phyloP scores from a whole-genome alignment of 2,113 vertebrate species.

The Lipophrys pholis region DNA sequence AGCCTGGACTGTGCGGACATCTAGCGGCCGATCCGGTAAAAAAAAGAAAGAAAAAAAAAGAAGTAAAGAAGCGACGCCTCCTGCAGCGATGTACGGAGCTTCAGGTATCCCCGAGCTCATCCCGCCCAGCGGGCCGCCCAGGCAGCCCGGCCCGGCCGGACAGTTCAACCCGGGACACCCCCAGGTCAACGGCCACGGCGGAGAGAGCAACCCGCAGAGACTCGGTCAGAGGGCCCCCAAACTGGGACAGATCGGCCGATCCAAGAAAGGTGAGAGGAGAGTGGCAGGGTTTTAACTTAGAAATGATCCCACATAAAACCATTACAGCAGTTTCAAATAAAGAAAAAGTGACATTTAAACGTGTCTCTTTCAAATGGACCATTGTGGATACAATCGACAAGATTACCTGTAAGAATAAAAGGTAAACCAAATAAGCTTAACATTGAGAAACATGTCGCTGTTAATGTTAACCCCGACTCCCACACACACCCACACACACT shows the following conservation, averaged over 20 bases:
- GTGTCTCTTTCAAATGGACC: too few species aligned
- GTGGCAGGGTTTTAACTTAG: too few species aligned
- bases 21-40: conserved; percentile 49
- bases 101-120: conserved; percentile 83
- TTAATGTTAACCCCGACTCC: too few species aligned
- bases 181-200: conserved; percentile 60
- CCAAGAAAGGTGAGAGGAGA: conserved; percentile 80
- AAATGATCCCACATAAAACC: too few species aligned
- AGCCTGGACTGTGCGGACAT: conserved; percentile 58
- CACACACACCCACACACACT: too few species aligned
- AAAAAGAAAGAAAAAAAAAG: too few species aligned
- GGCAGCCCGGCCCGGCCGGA: conserved; percentile 73
- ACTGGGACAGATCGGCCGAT: conserved; percentile 84
- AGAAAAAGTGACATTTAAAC: too few species aligned
- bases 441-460: too few species aligned
- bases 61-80: conserved; percentile 6
- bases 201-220: conserved; percentile 68
- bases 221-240: conserved; percentile 83
- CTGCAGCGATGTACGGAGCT: conserved; percentile 80
- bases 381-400: too few species aligned
- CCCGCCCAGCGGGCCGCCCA: conserved; percentile 65
- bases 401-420: too few species aligned
- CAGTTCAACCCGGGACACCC: conserved; percentile 75
- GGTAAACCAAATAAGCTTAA: too few species aligned
- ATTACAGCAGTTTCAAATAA: too few species aligned